Evolutionary conservation across 2,888 invertebrate genomes (phyloP).

Genomic region (Chorisops tibialis): DNA sequence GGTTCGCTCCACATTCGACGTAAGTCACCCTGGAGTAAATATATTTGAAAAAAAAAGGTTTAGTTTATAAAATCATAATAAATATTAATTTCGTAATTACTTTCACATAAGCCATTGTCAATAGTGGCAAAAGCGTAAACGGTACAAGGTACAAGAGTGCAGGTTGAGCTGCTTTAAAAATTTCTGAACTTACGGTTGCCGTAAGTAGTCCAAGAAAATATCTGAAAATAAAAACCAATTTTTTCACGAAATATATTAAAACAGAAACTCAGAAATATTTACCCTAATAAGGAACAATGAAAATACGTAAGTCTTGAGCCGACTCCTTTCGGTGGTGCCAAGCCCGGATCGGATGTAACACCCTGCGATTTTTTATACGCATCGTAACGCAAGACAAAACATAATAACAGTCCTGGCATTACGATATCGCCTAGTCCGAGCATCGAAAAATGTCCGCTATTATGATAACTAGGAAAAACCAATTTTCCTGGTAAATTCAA

Average conservation of each 20-base stretch:
- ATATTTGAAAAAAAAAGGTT: conserved; percentile 24
- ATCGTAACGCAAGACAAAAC: conserved; percentile 95
- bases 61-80: conserved; percentile 6
- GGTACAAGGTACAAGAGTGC: conserved; percentile 96
- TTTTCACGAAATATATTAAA: background rate
- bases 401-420: conserved; percentile 92
- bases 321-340: conserved; percentile 57
- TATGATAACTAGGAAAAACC: conserved; percentile 95
- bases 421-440: conserved; percentile 83
- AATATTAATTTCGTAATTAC: conserved; percentile 52
- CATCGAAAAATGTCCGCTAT: conserved; percentile 96
- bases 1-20: conserved; percentile 98
- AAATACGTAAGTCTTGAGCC: conserved; percentile 84
- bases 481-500: conserved; percentile 94
- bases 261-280: conserved; percentile 29
- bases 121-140: conserved; percentile 91
- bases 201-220: conserved; percentile 95
- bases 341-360: conserved; percentile 57
- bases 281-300: conserved; percentile 95
- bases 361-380: conserved; percentile 85
- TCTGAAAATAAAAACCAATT: conserved; percentile 35
- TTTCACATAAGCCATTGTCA: conserved; percentile 98
- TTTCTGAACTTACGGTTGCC: conserved; percentile 95
- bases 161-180: conserved; percentile 97
- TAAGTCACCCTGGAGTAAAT: conserved; percentile 81